phyloP scores from a whole-genome alignment of 2,797 vertebrate species.

The Sebastes alutus region DNA sequence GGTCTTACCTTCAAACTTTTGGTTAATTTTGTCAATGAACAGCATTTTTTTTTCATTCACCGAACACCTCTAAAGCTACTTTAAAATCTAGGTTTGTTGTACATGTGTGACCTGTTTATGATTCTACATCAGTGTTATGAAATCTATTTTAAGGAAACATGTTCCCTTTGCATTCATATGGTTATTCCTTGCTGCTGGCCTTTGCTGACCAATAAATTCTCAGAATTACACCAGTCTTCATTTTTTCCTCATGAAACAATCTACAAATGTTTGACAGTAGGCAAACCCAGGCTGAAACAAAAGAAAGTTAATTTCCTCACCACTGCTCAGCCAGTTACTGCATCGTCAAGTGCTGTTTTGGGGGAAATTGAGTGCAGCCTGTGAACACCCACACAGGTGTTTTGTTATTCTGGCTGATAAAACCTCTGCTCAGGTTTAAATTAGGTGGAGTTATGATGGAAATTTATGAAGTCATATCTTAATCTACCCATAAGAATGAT shows the following conservation, averaged over 20 bases:
- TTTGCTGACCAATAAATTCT: conserved; percentile 65
- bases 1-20: not conserved
- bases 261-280: not conserved
- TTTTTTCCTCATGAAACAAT: not conserved
- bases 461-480: not conserved
- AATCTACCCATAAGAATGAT: not conserved
- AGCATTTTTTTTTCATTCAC: conserved; percentile 9
- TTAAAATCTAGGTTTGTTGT: conserved; percentile 22
- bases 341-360: not conserved
- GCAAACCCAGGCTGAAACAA: not conserved
- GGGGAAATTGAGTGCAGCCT: not conserved
- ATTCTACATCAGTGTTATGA: conserved; percentile 26
- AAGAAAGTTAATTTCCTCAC: not conserved
- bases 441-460: accelerated
- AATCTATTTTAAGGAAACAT: not conserved
- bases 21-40: not conserved
- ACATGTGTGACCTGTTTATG: conserved; percentile 11
- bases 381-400: accelerated
- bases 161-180: conserved; percentile 22
- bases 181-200: conserved; percentile 39
- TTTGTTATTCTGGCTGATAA: not conserved
- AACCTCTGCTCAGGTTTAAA: not conserved
- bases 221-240: not conserved
- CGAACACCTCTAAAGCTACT: conserved; percentile 2
- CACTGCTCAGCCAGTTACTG: not conserved